These are phyloP conservation scores for Rhopalosiphum padi DNA, from an alignment of 1,140 invertebrate species.

Conservation along the genomic window DNA sequence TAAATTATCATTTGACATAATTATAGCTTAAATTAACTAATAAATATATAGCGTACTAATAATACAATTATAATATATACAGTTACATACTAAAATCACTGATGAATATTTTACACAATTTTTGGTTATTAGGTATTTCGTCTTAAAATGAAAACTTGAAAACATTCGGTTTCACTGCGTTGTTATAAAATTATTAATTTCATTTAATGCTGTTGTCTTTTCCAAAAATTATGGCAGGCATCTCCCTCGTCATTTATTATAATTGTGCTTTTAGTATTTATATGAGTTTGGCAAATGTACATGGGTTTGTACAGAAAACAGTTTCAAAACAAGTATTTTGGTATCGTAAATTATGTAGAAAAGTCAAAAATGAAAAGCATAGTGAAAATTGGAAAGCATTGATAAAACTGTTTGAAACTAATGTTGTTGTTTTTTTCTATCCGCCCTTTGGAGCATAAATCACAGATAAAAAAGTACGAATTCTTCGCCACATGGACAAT, in stretches of 20 bases:
- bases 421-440: constrained; percentile 43
- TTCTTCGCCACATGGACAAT: neutral
- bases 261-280: constrained; percentile 1
- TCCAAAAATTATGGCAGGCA: neutral
- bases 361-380: constrained; percentile 32
- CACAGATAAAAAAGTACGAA: constrained; percentile 17
- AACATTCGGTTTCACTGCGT: neutral
- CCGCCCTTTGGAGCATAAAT: constrained; percentile 6
- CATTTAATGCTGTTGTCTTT: neutral
- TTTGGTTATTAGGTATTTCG: neutral
- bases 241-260: neutral
- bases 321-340: constrained; percentile 28
- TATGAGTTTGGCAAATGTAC: neutral
- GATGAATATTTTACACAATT: neutral
- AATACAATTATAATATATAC: too few species aligned
- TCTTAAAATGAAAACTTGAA: neutral
- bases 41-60: too few species aligned
- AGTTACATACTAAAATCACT: too few species aligned
- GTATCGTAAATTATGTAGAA: constrained; percentile 23
- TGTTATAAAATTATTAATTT: neutral
- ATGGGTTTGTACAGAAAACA: neutral
- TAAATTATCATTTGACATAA: too few species aligned
- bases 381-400: constrained; percentile 41
- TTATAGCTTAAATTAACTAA: too few species aligned
- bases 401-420: constrained; percentile 48